Evolutionary conservation across 2,797 vertebrate species (phyloP).

Genomic region (Melanotaenia maccullochi): DNA sequence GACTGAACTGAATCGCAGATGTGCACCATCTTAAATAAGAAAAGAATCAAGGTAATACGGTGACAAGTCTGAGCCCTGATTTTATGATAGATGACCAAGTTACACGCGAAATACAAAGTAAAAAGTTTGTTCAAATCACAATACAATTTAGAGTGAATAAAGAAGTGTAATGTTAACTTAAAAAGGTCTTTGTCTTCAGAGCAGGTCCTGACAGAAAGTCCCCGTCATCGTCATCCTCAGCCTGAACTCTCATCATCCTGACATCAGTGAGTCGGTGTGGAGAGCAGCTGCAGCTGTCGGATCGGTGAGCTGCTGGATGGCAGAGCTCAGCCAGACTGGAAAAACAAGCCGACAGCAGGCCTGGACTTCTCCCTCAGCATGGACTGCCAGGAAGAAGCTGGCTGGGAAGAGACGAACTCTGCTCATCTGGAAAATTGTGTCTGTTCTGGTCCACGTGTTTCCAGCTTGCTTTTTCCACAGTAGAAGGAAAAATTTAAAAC

Average conservation of each 20-base stretch:
- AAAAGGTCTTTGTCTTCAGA: background rate
- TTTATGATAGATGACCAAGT: too few relatives aligned
- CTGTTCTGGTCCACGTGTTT: background rate
- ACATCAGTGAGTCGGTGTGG: constrained; percentile 36
- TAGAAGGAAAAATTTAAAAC: too few relatives aligned
- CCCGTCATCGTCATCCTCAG: constrained; percentile 22
- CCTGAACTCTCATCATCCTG: constrained; percentile 32
- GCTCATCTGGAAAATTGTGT: constrained; percentile 6
- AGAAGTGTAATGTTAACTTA: too few relatives aligned
- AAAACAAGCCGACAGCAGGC: constrained; percentile 45
- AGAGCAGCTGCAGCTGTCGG: constrained; percentile 65
- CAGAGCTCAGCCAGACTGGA: constrained; percentile 56
- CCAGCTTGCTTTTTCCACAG: too few relatives aligned
- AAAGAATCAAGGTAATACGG: too few relatives aligned
- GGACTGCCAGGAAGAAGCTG: constrained; percentile 28
- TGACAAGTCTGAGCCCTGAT: too few relatives aligned
- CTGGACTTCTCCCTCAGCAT: constrained; percentile 34
- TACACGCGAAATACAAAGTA: too few relatives aligned
- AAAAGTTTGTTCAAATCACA: too few relatives aligned
- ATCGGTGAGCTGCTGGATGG: constrained; percentile 47
- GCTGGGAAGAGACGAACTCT: constrained; percentile 5
- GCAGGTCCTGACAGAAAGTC: background rate
- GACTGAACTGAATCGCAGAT: too few relatives aligned
- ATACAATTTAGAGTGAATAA: too few relatives aligned
- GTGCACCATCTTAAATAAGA: too few relatives aligned